Base-by-base conservation (phyloP, 2,113 vertebrate species). In the Ramphastos sulfuratus region DNA sequence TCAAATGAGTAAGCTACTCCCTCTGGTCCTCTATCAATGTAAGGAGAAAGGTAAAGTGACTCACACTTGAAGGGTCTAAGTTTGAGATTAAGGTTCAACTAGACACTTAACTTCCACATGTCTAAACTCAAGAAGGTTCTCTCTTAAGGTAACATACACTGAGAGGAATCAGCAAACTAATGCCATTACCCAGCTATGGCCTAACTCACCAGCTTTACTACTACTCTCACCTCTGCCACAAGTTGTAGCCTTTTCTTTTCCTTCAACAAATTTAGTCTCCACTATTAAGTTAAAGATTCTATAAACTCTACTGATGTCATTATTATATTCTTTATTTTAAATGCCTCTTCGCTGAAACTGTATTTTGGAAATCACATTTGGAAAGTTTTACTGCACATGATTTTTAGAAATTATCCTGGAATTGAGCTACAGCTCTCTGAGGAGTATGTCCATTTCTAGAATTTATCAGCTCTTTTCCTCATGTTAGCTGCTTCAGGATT, bases 181-280 rank as follows among this genome's bases (percentile, higher is more conserved):
- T 2, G 24, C 7, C 52, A 20, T 33, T 72, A 44, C 18, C 66
- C 66, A 24, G 15, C n/a, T 18, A 12, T 0, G 0, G 31, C 39
- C 19, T 84, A 33, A 65, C 4, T 17, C 31, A 9, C 0, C 14
- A 16, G 28, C 31, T 84, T 54, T 12, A 71, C 14, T 33, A 55
- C 9, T 7, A 25, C 14, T 24, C 37, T 67, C 73, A 77, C 12
- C 21, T 25, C 64, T 69, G 30, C 7, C 46, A 61, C 21, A 21
- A 77, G 46, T 0, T 18, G 30, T 2, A 65, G 50, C 10, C 20
- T 80, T 35, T 70, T 60, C 19, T 52, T 71, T 42, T 25, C 28
- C 37, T 24, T 58, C 30, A n/a, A 8, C 21, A 71, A 84, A 76
- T 52, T 52, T 44, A 61, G 18, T 48, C 74, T 81, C 33, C 3